Percentiles rank a stretch among this genome's conserved stretches.
phyloP scores from a whole-genome alignment of 2,888 invertebrate genomes.

The Camponotus fellah region DNA sequence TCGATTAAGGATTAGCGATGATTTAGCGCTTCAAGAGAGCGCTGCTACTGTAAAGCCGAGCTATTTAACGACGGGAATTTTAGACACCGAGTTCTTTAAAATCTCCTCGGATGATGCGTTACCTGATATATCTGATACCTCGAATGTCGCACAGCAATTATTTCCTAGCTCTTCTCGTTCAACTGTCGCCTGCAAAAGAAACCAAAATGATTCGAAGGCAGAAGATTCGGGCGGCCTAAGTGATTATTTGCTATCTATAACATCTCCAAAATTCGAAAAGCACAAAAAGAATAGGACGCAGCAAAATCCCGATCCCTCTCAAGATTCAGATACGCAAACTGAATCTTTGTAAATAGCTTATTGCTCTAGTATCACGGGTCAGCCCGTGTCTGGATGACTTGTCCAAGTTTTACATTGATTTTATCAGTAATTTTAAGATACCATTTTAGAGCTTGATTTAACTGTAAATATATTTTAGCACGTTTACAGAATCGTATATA shows the following conservation, averaged over 20 bases:
- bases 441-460: slow-evolving; percentile 73
- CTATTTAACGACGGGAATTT: neutral
- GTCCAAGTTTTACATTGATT: slow-evolving; percentile 40
- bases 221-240: slow-evolving; percentile 75
- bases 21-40: neutral
- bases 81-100: slow-evolving; percentile 19
- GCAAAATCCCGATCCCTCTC: slow-evolving; percentile 52
- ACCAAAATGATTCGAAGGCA: slow-evolving; percentile 25
- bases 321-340: slow-evolving; percentile 66
- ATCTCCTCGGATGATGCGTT: slow-evolving; percentile 1
- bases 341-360: slow-evolving; percentile 76
- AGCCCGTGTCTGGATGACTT: slow-evolving; percentile 48
- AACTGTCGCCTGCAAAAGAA: neutral
- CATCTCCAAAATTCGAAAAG: slow-evolving; percentile 64
- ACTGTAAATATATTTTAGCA: slow-evolving; percentile 77
- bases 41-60: neutral
- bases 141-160: slow-evolving; percentile 51
- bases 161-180: slow-evolving; percentile 39
- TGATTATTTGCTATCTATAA: slow-evolving; percentile 80
- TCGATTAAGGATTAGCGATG: slow-evolving; percentile 16
- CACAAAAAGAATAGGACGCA: slow-evolving; percentile 53
- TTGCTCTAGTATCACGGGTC: slow-evolving; percentile 48
- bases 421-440: slow-evolving; percentile 46
- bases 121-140: slow-evolving; percentile 33
- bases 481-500: slow-evolving; percentile 74